phyloP scores from a whole-genome alignment of 2,797 vertebrate species.

The Catostomus latipinnis region DNA sequence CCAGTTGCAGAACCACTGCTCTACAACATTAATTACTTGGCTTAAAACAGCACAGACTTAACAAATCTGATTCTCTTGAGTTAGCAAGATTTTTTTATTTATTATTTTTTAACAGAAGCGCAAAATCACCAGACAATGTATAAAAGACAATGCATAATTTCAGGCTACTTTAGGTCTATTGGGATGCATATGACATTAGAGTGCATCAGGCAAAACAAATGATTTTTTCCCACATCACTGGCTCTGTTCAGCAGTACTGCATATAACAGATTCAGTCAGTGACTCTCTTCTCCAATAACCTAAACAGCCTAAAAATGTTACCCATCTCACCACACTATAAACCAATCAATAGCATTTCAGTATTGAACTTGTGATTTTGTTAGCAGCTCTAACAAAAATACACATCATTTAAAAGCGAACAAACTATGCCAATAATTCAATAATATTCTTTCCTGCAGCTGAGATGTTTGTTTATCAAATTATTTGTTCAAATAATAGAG shows the following conservation, averaged over 20 bases:
- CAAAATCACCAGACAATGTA: constrained; percentile 11
- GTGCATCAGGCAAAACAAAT: constrained; percentile 35
- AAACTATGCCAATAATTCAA: too few relatives aligned
- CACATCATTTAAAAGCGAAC: too few relatives aligned
- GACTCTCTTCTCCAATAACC: not conserved
- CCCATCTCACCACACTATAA: not conserved
- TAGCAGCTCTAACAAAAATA: too few relatives aligned
- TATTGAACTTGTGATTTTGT: too few relatives aligned
- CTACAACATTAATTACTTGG: constrained; percentile 25
- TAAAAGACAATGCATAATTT: constrained; percentile 34
- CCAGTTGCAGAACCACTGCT: too few relatives aligned
- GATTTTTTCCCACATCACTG: constrained; percentile 27
- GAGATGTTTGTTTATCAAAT: too few relatives aligned
- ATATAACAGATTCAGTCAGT: constrained; percentile 6
- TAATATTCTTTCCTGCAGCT: too few relatives aligned
- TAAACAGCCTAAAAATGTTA: not conserved
- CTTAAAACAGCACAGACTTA: not conserved
- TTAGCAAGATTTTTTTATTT: not conserved
- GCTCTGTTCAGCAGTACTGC: constrained; percentile 5
- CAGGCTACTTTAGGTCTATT: constrained; percentile 31
- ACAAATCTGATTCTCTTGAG: constrained; percentile 2
- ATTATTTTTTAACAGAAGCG: too few relatives aligned
- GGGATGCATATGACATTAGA: constrained; percentile 29
- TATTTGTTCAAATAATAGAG: too few relatives aligned
- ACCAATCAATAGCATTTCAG: too few relatives aligned